phyloP scores from a whole-genome alignment of 2,113 vertebrate genomes.

The Lanius ludovicianus region DNA sequence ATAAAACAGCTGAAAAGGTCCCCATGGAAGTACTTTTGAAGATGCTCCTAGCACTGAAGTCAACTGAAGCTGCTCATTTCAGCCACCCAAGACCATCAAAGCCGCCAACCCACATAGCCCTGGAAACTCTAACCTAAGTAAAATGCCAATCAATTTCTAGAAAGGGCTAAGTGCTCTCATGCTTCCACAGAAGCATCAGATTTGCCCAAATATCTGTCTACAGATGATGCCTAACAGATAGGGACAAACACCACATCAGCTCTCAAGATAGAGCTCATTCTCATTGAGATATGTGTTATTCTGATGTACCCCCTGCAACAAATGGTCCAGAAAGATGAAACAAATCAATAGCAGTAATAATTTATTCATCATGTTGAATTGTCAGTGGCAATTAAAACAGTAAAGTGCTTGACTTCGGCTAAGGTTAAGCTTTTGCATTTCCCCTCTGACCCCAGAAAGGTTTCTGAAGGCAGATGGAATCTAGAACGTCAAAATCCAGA shows the following conservation, averaged over 20 bases:
- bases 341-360: conserved; percentile 26
- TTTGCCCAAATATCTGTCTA: not conserved
- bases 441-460: not conserved
- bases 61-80: not conserved
- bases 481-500: not conserved
- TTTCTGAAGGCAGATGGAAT: not conserved
- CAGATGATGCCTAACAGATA: not conserved
- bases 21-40: not conserved
- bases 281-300: not conserved
- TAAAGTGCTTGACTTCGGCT: not conserved
- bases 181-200: not conserved
- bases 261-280: not conserved
- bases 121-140: not conserved
- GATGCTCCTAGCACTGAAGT: not conserved
- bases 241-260: not conserved
- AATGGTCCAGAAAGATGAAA: conserved; percentile 10
- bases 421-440: not conserved
- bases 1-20: not conserved
- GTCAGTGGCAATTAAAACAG: not conserved
- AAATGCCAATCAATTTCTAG: not conserved
- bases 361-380: conserved; percentile 6
- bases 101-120: not conserved
- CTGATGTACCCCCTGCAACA: not conserved
- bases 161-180: not conserved
- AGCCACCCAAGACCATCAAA: not conserved